Evolutionary conservation across 2,797 vertebrate species (phyloP), one percentile per base, ranked within the genome.

Genomic region (Australoheros facetus): DNA sequence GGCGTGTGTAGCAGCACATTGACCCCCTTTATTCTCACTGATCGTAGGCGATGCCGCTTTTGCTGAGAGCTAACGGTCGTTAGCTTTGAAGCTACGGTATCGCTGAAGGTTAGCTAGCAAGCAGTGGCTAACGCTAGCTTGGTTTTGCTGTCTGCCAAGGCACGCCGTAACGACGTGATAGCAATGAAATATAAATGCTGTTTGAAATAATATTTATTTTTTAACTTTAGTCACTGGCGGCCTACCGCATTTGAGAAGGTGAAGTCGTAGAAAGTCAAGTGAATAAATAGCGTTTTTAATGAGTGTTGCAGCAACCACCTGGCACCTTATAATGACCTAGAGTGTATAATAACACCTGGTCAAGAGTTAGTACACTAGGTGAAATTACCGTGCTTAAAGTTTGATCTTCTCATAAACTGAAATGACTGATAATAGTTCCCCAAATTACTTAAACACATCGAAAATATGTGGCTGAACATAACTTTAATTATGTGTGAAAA

Each of bases 11-110:
- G 53, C 55, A 69, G 75, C 70, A 81, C 81, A 75, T 80, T 92
- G 91, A 94, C 88, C 89, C 83, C 56, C 75, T 80, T 56, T 53
- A 71, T 86, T 80, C 83, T 84, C 85, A 75, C 69, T 59, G 88
- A 83, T 85, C 66, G 11, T 58, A 75, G 16, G 56, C 42, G n/a
- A 32, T 69, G 64, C 64, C 30, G 64, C 64, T 32, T 69, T 48
- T 69, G 26, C 62, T 51, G 42, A 51, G 26, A 32, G 64, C 64
- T 94, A 93, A 85, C 78, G 76, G 81, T 45, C 39, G 85, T 90
- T 92, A 93, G 92, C 91, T 21, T 21, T 26, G 14, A 34, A 57
- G 89, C 89, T 89, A 82, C 57, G 53, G 39, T 66, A 73, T 30
- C 30, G 71, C 1, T 69, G 86, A 90, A 87, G 86, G 80, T 88